A percentile compares a stretch with the other conserved stretches of the same genome.
Conservation (phyloP, 2,797 vertebrate species). For the Pelochelys cantorii region DNA sequence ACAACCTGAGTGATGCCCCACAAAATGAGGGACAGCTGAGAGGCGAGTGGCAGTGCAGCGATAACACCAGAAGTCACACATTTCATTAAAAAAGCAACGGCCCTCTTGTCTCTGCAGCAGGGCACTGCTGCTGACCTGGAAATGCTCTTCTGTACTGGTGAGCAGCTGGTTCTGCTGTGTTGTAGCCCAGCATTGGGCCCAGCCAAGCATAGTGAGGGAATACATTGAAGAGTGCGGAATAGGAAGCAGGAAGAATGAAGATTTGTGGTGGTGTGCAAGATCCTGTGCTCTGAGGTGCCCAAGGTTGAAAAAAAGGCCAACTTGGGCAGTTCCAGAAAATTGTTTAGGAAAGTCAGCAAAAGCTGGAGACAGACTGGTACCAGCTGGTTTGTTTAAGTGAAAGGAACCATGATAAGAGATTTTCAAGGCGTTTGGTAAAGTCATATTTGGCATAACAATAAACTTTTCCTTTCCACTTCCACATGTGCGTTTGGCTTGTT, state of each 20-base stretch:
- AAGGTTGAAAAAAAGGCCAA: neutral
- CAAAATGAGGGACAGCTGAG: neutral
- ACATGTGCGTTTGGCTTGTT: neutral
- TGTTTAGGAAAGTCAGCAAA: neutral
- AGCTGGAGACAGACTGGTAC: neutral
- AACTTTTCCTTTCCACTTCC: neutral
- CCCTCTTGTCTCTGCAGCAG: neutral
- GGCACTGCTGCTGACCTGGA: neutral
- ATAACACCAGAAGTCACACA: neutral
- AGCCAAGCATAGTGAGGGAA: neutral
- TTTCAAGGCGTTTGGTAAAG: neutral
- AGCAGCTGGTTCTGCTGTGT: neutral
- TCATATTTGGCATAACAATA: neutral
- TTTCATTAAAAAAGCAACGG: neutral
- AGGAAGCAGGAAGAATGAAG: neutral
- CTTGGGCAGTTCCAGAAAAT: neutral
- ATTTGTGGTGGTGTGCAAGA: neutral
- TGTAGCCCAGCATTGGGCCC: neutral
- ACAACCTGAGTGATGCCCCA: slow-evolving; percentile 40
- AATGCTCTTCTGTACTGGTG: neutral
- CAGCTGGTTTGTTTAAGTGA: neutral
- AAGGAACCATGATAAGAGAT: neutral
- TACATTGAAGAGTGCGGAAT: neutral
- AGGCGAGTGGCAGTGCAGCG: neutral
- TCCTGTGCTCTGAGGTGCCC: neutral